Percentiles rank a stretch among this genome's conserved stretches.
Conservation (phyloP, 2,113 vertebrate species). For the Muntiacus muntjak region DNA sequence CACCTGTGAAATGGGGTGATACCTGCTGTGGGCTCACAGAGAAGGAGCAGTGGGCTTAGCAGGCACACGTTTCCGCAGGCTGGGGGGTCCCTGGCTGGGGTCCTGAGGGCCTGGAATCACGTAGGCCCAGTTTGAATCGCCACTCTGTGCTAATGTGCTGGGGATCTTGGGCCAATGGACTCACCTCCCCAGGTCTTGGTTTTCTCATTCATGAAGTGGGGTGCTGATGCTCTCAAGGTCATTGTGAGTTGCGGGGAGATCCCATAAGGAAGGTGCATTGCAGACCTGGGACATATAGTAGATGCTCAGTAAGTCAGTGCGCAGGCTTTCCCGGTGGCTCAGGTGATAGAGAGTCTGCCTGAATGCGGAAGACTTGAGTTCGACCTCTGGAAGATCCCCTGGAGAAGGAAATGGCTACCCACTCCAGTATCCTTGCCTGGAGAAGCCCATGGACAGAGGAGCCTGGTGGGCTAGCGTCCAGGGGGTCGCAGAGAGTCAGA, state of each 20-base stretch:
- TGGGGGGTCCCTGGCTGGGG: neutral
- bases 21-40: neutral
- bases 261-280: neutral
- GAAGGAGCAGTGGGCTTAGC: too few relatives aligned
- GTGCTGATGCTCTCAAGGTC: neutral
- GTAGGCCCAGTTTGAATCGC: neutral
- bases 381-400: neutral
- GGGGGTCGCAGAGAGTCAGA: neutral
- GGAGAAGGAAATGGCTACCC: neutral
- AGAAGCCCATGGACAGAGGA: neutral
- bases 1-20: neutral
- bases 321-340: neutral
- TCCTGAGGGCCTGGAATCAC: neutral
- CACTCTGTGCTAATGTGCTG: neutral
- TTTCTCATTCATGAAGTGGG: neutral
- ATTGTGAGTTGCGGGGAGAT: neutral
- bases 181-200: too few relatives aligned
- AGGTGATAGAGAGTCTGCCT: neutral
- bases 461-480: neutral
- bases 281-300: fast-evolving
- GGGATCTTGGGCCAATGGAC: neutral
- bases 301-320: neutral
- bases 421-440: neutral
- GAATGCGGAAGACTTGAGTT: neutral
- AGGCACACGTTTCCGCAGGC: fast-evolving